These are phyloP conservation scores for Xenopus tropicalis DNA, from an alignment of 2,113 vertebrate species.

Conservation along the genomic window DNA sequence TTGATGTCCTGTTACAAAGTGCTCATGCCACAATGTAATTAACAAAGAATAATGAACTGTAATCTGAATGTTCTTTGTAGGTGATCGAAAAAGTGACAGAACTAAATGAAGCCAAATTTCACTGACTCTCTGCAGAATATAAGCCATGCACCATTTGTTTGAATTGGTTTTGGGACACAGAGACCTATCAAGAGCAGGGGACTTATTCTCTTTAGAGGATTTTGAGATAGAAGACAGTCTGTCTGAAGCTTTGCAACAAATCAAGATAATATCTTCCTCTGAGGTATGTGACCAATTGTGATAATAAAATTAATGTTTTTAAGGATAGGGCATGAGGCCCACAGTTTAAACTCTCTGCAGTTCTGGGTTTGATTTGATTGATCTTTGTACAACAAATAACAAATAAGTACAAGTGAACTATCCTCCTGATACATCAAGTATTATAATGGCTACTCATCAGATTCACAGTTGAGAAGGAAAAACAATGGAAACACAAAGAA, in stretches of 20 bases:
- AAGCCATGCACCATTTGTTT: slow-evolving; percentile 89
- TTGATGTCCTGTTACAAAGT: too few relatives aligned
- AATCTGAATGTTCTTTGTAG: slow-evolving; percentile 44
- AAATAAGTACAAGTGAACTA: too few relatives aligned
- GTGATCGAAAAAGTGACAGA: slow-evolving; percentile 2
- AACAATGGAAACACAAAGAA: too few relatives aligned
- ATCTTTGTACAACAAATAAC: neutral
- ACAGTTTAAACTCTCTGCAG: too few relatives aligned
- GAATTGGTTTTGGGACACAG: slow-evolving; percentile 84
- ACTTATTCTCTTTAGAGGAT: slow-evolving; percentile 92
- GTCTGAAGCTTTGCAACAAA: slow-evolving; percentile 89
- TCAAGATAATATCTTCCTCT: slow-evolving; percentile 88
- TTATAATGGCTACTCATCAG: too few relatives aligned
- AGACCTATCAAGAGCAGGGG: slow-evolving; percentile 89
- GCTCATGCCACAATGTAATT: neutral
- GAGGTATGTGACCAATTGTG: slow-evolving; percentile 65
- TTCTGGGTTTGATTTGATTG: too few relatives aligned
- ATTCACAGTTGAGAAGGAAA: too few relatives aligned
- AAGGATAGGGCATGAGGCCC: too few relatives aligned
- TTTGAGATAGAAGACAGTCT: slow-evolving; percentile 85
- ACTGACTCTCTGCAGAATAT: neutral
- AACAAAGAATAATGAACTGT: neutral
- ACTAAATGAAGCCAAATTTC: neutral
- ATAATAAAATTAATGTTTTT: neutral
- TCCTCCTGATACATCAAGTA: too few relatives aligned